Conservation (phyloP, 2,888 invertebrate species). For the Agrochola circellaris region DNA sequence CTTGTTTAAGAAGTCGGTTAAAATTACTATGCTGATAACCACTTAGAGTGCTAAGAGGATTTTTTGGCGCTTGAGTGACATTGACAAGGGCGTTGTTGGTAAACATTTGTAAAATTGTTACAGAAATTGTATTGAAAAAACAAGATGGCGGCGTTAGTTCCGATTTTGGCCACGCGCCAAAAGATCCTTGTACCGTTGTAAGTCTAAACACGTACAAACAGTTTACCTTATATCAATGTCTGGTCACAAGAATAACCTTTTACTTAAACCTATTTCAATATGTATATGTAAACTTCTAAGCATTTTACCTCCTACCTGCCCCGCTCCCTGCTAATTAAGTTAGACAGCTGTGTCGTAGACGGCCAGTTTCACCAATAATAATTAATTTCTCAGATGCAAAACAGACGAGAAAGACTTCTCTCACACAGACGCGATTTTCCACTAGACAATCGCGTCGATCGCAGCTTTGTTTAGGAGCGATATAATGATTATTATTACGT, state of each 20-base stretch:
- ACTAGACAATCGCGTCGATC: background rate
- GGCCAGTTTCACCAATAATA: conserved; percentile 8
- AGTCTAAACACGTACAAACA: background rate
- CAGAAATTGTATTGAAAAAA: background rate
- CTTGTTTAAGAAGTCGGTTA: background rate
- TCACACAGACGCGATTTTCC: background rate
- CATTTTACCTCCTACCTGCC: background rate
- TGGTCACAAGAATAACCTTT: background rate
- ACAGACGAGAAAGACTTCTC: background rate
- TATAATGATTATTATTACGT: background rate
- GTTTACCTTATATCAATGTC: background rate
- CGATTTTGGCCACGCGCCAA: no score
- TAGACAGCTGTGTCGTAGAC: conserved; percentile 8
- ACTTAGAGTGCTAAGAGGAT: background rate
- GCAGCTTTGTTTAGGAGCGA: background rate
- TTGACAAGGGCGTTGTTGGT: background rate
- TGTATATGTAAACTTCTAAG: background rate
- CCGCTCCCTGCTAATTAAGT: conserved; percentile 2
- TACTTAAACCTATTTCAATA: background rate
- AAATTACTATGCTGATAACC: background rate
- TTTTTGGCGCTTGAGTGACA: background rate
- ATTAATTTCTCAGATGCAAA: conserved; percentile 13
- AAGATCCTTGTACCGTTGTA: background rate
- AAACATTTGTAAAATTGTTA: background rate
- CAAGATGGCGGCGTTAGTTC: background rate